Conservation (phyloP, 2,888 invertebrate species). For the Caradrina kadenii region DNA sequence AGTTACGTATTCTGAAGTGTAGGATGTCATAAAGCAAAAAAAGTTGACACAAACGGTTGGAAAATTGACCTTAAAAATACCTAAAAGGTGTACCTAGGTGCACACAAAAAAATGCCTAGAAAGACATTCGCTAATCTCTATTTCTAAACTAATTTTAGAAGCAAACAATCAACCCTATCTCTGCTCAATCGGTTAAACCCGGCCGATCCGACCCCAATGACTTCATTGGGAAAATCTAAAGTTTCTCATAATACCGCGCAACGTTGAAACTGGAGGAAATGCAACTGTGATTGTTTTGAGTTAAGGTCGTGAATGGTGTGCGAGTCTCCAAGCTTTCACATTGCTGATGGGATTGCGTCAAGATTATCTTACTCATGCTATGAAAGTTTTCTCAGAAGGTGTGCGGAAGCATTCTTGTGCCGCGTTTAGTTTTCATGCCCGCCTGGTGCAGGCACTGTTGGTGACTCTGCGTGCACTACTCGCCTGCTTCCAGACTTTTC, state of each 20-base stretch:
- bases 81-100: not conserved
- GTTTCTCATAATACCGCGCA: constrained; percentile 46
- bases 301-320: constrained; percentile 38
- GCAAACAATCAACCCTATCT: constrained; percentile 38
- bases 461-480: constrained; percentile 5
- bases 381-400: constrained; percentile 65
- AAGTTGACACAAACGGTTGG: not conserved
- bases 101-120: not conserved
- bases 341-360: constrained; percentile 63
- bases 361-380: constrained; percentile 65
- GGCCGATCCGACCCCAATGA: constrained; percentile 54
- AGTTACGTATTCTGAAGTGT: no score
- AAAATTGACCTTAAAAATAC: not conserved
- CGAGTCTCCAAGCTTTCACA: constrained; percentile 62
- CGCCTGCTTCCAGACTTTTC: not conserved
- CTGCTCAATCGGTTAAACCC: constrained; percentile 27
- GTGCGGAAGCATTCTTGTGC: constrained; percentile 48
- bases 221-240: constrained; percentile 64
- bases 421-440: constrained; percentile 39
- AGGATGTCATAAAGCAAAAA: no score
- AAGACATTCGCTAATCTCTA: not conserved
- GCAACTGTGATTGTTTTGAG: constrained; percentile 6
- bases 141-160: not conserved
- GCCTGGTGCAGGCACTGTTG: constrained; percentile 4
- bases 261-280: constrained; percentile 17